Percentiles rank a stretch among this genome's conserved stretches.
These are phyloP conservation scores for Tolypeutes matacus DNA, from an alignment of 2,797 vertebrate genomes.

Conservation along the genomic window DNA sequence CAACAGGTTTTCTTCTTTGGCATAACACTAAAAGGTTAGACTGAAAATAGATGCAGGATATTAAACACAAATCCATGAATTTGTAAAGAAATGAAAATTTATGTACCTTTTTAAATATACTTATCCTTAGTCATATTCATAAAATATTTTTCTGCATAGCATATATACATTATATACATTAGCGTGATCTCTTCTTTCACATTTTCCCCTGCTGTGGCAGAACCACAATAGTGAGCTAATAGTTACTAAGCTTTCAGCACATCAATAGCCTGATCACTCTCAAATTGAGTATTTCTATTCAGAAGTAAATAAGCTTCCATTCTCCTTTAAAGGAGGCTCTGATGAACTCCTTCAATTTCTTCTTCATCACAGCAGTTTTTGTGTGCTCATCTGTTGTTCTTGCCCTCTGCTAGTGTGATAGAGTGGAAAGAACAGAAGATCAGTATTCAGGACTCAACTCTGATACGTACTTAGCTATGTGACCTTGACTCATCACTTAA, in stretches of 20 bases:
- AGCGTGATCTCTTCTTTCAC: background rate
- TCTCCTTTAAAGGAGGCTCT: background rate
- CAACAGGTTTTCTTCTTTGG: constrained; percentile 37
- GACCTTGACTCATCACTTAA: background rate
- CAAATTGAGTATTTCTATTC: background rate
- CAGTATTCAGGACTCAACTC: background rate
- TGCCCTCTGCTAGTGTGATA: background rate
- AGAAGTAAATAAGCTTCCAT: constrained; percentile 15
- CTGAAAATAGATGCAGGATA: background rate
- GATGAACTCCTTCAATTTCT: background rate
- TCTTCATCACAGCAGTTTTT: background rate
- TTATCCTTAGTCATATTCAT: constrained; percentile 18
- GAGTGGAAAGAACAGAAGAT: background rate
- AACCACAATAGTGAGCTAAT: background rate
- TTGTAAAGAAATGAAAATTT: constrained; percentile 12
- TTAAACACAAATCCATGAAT: constrained; percentile 31
- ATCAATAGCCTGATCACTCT: background rate
- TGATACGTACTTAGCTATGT: background rate
- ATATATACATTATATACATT: background rate
- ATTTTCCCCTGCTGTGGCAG: background rate
- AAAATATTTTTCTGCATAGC: background rate
- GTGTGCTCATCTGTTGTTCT: background rate
- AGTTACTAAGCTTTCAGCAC: background rate
- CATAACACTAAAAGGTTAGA: constrained; percentile 49
- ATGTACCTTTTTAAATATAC: constrained; percentile 7